Conservation (phyloP, 2,888 invertebrate genomes). For the Lycocerus yunnanus region DNA sequence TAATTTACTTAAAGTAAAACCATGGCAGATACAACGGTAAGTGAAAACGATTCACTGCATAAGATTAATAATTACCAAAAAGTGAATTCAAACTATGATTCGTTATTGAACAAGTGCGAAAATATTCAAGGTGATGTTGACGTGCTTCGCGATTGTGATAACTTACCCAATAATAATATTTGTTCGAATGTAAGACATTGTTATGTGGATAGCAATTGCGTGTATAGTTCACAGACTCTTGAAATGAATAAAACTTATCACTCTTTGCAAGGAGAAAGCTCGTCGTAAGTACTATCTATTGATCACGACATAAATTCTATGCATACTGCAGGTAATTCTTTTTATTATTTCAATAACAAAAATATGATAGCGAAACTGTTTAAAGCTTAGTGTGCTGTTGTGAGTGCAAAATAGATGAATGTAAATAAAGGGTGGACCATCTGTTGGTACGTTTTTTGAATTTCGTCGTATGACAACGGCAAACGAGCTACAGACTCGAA, state of each 20-base stretch:
- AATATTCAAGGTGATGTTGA: slow-evolving; percentile 39
- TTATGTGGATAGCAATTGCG: slow-evolving; percentile 34
- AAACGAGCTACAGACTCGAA: too few species aligned
- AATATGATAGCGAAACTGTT: not conserved
- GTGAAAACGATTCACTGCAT: slow-evolving; percentile 18
- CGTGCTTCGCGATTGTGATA: slow-evolving; percentile 36
- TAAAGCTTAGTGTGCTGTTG: not conserved
- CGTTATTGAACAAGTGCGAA: slow-evolving; percentile 33
- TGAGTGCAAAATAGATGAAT: not conserved
- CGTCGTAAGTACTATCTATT: slow-evolving; percentile 22
- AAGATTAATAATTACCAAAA: slow-evolving; percentile 14
- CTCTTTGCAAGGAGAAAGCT: slow-evolving; percentile 31
- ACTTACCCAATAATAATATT: slow-evolving; percentile 51
- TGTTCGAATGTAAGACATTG: slow-evolving; percentile 39
- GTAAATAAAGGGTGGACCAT: too few species aligned
- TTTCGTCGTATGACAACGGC: too few species aligned
- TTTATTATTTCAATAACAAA: not conserved
- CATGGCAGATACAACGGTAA: slow-evolving; percentile 28
- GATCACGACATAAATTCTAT: slow-evolving; percentile 32
- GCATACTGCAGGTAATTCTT: slow-evolving; percentile 33
- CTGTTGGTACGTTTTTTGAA: too few species aligned
- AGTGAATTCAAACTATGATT: slow-evolving; percentile 10
- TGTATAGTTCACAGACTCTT: slow-evolving; percentile 12
- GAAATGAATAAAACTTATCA: slow-evolving; percentile 18
- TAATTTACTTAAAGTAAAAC: not conserved